Conservation (phyloP, 1,140 invertebrate genomes). For the Philopotamus ludificatus region DNA sequence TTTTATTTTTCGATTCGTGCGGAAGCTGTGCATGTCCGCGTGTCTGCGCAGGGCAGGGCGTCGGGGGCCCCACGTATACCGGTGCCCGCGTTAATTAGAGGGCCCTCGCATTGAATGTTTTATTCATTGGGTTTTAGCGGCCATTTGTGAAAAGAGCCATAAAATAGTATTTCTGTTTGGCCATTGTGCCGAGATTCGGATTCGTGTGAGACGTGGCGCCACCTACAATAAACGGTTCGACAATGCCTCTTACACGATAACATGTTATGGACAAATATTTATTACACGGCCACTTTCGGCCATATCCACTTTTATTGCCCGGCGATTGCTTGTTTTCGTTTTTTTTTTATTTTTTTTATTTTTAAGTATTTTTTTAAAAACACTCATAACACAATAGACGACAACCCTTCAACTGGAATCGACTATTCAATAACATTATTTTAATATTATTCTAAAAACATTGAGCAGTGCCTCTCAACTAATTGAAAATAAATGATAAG, state of each 20-base stretch:
- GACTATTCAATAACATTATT: too few species aligned
- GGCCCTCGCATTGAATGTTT: background rate
- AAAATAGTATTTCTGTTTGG: slow-evolving; percentile 20
- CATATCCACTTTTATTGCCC: background rate
- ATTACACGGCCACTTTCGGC: background rate
- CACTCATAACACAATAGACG: too few species aligned
- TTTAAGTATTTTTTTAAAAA: too few species aligned
- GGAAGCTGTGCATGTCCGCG: too few species aligned
- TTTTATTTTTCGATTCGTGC: too few species aligned
- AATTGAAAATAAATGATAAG: too few species aligned
- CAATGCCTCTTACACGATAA: background rate
- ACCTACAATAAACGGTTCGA: slow-evolving; percentile 22
- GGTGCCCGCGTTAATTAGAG: background rate
- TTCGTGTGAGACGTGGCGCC: slow-evolving; percentile 22
- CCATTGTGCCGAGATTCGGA: slow-evolving; percentile 17
- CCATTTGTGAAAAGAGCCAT: slow-evolving; percentile 26
- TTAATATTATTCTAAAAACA: too few species aligned
- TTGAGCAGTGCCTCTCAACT: too few species aligned
- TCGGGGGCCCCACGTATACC: too few species aligned
- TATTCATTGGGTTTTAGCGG: slow-evolving; percentile 20
- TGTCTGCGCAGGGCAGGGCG: too few species aligned
- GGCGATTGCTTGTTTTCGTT: background rate
- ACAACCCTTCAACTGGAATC: too few species aligned
- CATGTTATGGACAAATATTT: background rate
- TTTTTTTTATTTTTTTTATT: background rate